Percentiles rank a stretch among this genome's conserved stretches.
Evolutionary conservation across 2,888 invertebrate genomes (phyloP).

Genomic region (Celastrina argiolus): DNA sequence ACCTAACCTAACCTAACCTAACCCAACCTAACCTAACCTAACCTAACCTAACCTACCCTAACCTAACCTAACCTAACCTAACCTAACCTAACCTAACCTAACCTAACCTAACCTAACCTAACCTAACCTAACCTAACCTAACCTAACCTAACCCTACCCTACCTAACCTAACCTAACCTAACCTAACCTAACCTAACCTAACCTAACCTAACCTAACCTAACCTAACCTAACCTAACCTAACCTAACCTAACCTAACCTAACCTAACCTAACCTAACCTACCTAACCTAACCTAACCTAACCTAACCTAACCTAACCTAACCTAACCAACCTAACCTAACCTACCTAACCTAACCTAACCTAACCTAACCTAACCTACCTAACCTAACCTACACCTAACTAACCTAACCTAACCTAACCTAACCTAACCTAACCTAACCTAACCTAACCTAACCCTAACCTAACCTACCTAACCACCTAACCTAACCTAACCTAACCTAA

Average conservation of each 20-base stretch:
- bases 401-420: no score
- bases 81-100: constrained; percentile 26
- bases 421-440: no score
- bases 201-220: constrained; percentile 21
- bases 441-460: no score
- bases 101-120: constrained; percentile 27
- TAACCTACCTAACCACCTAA: no score
- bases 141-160: constrained; percentile 26
- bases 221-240: constrained; percentile 27
- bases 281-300: no score
- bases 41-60: constrained; percentile 27
- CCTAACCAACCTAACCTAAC: no score
- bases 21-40: constrained; percentile 25
- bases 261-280: constrained; percentile 25
- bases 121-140: constrained; percentile 28
- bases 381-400: no score
- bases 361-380: no score
- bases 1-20: constrained; percentile 25
- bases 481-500: no score
- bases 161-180: constrained; percentile 27
- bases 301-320: no score
- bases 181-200: constrained; percentile 21
- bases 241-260: constrained; percentile 26
- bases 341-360: no score
- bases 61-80: constrained; percentile 29